Evolutionary conservation across 1,140 invertebrate genomes (phyloP).

Genomic region (Cataglyphis hispanica): DNA sequence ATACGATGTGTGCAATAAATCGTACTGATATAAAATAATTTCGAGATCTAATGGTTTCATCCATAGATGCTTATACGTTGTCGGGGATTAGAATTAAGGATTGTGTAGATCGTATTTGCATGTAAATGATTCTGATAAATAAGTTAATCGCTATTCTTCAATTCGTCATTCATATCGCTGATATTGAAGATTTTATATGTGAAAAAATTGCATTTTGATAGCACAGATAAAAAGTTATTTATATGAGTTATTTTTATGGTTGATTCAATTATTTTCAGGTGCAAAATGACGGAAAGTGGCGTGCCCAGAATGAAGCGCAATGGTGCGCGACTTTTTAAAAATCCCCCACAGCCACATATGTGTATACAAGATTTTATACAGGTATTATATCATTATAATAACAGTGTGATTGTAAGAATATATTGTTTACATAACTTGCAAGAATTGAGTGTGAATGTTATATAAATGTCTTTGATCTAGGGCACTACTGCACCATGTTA

Average conservation of each 20-base stretch:
- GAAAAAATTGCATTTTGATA: not conserved
- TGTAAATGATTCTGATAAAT: not conserved
- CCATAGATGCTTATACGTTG: not conserved
- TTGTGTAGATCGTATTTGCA: not conserved
- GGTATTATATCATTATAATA: slow-evolving; percentile 74
- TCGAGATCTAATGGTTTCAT: not conserved
- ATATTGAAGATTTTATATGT: not conserved
- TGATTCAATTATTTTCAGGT: slow-evolving; percentile 64
- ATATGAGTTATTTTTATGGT: slow-evolving; percentile 10
- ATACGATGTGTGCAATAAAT: not conserved
- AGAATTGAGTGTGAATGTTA: not conserved
- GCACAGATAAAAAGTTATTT: not conserved
- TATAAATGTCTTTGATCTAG: slow-evolving; percentile 70
- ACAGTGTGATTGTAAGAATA: not conserved
- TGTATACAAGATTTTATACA: slow-evolving; percentile 90
- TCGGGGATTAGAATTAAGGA: not conserved
- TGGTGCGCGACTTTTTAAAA: slow-evolving; percentile 88
- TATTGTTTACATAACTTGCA: not conserved
- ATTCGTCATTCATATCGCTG: not conserved
- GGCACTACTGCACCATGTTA: slow-evolving; percentile 85
- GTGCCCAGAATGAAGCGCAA: slow-evolving; percentile 80
- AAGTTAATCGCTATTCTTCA: not conserved
- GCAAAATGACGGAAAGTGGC: slow-evolving; percentile 80
- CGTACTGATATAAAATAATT: not conserved
- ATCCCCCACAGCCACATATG: slow-evolving; percentile 92